Evolutionary conservation across 2,888 invertebrate species (phyloP), one percentile per base, ranked within the genome.

Genomic region (Chymomyza fuscimana): DNA sequence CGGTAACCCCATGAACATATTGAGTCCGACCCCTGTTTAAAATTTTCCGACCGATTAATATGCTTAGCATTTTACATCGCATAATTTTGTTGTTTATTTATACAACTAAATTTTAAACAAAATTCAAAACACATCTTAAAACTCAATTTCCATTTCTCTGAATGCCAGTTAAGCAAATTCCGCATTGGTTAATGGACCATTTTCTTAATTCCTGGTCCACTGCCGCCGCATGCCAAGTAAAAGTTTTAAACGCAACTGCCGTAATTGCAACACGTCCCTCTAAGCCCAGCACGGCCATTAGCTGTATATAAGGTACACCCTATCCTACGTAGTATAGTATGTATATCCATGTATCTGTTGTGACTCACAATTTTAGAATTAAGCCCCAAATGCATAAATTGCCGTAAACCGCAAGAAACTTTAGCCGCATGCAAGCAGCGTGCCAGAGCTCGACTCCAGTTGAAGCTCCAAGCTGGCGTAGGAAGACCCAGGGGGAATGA

Each of bases 401-500:
- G 77, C 80, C 80, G 80, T 86, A 88, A 90, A 84, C 83, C 86
- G 81, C 90, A 89, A 87, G 89, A 82, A 89, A 89, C 86, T 88
- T 87, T 86, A 86, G 80, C 83, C 77, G 59, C 79, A 77, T 67
- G 62, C 72, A 65, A 61, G 63, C 29, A 61, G 54, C 50, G 59
- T 65, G 58, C 56, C 46, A 50, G 40, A 12, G 67, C 70, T 52
- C 61, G 62, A 63, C 32, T 62, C n/a, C 40, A 67, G 65, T 64
- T 15, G 51, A 65, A 66, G 72, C 82, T 85, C 77, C 54, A 54
- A 54, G 19, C 54, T 54, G 19, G 7, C 7, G 9, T 32, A 54
- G 54, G 9, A 16, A n/a, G n/a, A 19, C 19, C 54, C 54, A 9
- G 22, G 54, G 16, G 54, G 19, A 46, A 10, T 4, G 9, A 19